Evolutionary conservation across 2,113 vertebrate genomes (phyloP), one percentile per base, ranked within the genome.

Genomic region (Larimichthys polyactis): DNA sequence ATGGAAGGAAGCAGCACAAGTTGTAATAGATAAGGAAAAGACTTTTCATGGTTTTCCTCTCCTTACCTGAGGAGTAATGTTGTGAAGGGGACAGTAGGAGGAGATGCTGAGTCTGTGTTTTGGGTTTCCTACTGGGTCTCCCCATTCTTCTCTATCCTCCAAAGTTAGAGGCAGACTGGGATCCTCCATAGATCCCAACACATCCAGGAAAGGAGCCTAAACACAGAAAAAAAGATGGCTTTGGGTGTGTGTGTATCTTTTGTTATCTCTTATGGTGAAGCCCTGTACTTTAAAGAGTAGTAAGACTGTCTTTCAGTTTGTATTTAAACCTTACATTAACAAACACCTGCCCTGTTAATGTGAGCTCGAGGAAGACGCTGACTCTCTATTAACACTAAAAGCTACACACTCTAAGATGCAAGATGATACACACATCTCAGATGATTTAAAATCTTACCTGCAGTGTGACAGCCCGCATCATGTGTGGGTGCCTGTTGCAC

Each of bases 121-220:
- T 65, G 94, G 88, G 89, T 97, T 93, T 80, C 89, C 90, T 36
- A 95, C 81, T 36, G 97, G 97, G 88, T 97, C 95, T 5, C 98
- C 98, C 98, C 98, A 99, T 85, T 99, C 98, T 68, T 97, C 98
- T 82, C 95, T 93, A 87, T 99, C 98, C 94, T 99, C 98, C 58
- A 94, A 43, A n/a, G 97, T 99, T 57, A 99, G 94, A 44, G 97
- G 97, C 48, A 98, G 96, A 58, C 93, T 90, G 51, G 93, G 93
- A 66, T 97, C 94, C 95, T 96, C 93, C 98, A 99, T 98, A 51
- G 97, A 96, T 77, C 94, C 96, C 76, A 98, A 93, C 84, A 99
- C 96, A 93, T 99, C 97, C 80, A 99, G 51, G 4, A 99, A 99
- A 81, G 98, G 98, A 58, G 97, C 97, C 98, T 99, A 77, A 74